These are phyloP conservation scores for Lepidurus apus DNA, from an alignment of 1,140 invertebrate species.

Conservation along the genomic window DNA sequence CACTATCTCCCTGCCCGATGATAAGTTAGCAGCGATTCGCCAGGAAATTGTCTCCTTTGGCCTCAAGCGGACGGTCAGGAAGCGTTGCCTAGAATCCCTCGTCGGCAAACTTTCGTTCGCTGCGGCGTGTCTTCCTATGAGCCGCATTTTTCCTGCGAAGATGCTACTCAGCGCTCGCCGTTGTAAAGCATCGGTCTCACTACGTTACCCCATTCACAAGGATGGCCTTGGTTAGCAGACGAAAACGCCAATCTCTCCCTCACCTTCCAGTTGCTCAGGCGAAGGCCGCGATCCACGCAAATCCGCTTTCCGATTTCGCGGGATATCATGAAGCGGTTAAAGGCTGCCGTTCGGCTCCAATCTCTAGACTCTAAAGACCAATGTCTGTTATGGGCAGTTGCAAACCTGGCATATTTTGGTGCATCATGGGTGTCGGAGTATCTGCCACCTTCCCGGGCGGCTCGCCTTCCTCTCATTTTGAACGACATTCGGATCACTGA, in stretches of 20 bases:
- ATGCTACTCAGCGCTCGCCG: not conserved
- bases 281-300: not conserved
- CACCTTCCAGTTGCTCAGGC: not conserved
- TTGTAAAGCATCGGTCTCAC: not conserved
- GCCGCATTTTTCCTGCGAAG: not conserved
- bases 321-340: not conserved
- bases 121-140: not conserved
- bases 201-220: not conserved
- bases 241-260: not conserved
- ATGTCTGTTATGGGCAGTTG: not conserved
- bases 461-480: not conserved
- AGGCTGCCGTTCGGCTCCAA: not conserved
- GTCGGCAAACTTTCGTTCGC: constrained; percentile 3
- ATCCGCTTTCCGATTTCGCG: not conserved
- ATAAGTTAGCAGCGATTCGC: not conserved
- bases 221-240: not conserved
- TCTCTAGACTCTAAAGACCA: not conserved
- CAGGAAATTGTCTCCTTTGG: not conserved
- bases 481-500: not conserved
- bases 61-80: not conserved
- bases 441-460: not conserved
- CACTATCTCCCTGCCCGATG: not conserved
- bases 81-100: not conserved
- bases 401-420: not conserved
- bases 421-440: not conserved